Evolutionary conservation across 2,888 invertebrate genomes (phyloP).

Genomic region (Anthophora plumipes): DNA sequence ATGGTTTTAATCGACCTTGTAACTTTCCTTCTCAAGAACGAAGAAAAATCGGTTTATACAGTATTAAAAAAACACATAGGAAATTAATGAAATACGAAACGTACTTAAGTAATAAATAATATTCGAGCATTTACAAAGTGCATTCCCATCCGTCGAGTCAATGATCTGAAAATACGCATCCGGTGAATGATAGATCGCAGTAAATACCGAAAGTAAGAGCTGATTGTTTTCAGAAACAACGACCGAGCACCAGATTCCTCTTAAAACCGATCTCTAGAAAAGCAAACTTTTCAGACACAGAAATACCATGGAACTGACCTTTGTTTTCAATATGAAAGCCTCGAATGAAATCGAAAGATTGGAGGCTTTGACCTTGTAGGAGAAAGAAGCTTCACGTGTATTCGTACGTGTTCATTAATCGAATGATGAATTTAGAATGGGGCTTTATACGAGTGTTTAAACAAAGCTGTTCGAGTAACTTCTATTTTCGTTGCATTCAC

Average conservation of each 20-base stretch:
- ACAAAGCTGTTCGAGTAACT: too few relatives aligned
- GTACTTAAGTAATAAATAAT: too few relatives aligned
- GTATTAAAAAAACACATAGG: too few relatives aligned
- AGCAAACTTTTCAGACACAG: conserved; percentile 39
- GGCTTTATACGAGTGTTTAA: background rate
- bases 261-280: conserved; percentile 29
- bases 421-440: conserved; percentile 18
- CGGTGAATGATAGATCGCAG: conserved; percentile 3
- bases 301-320: conserved; percentile 41
- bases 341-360: conserved; percentile 35
- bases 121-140: background rate
- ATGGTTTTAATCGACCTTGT: too few relatives aligned
- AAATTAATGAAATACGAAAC: too few relatives aligned
- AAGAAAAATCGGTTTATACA: too few relatives aligned
- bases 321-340: conserved; percentile 27
- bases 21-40: too few relatives aligned
- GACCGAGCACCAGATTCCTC: conserved; percentile 13
- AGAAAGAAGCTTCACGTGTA: conserved; percentile 20
- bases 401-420: conserved; percentile 30
- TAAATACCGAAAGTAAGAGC: conserved; percentile 7
- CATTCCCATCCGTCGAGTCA: background rate
- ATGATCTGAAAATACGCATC: conserved; percentile 40
- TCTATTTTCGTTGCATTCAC: too few relatives aligned
- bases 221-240: conserved; percentile 51
- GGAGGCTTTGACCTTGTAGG: conserved; percentile 39